Base-by-base conservation (phyloP, 1,140 invertebrate species). In the Riptortus pedestris region DNA sequence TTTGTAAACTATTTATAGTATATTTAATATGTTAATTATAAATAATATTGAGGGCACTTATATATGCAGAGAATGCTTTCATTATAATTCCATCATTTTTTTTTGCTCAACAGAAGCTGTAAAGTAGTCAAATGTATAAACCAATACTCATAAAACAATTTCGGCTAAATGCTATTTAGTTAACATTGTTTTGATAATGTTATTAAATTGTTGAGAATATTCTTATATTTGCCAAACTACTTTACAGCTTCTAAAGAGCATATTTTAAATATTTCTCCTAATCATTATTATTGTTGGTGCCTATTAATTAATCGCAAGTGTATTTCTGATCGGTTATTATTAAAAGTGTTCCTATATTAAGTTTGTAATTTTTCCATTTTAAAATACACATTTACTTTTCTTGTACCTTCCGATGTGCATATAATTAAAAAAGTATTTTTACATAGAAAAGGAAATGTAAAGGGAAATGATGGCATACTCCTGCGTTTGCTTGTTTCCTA, bases 1-100 rank as follows among this genome's bases (percentile, higher is more conserved):
- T 55, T 55, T 55, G 51, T 55, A 26, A 55, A 55, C 51, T 55
- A 22, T 55, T 55, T 55, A 55, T 55, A 55, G 51, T 27, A 24
- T 55, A 55, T 24, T 55, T 55, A 22, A 14, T 55, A 55, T 55
- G 18, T 55, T 24, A 55, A 55, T 55, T 55, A 26, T 24, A 55
- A 55, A 24, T 47, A 47, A 47, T 55, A 55, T 55, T 24, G 51
- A 55, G 51, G 51, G 51, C 51, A 55, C 51, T 55, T 55, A 24
- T 24, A 55, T 55, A 26, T 22, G 26, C 22, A 55, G 51, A 55
- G 24, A 26, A 55, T 22, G 51, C 51, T 55, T 55, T 55, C 24
- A 55, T 55, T 55, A 55, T 55, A 4, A 55, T 55, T 55, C 24
- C 1, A 27, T 55, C 26, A 51, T 22, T 55, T 55, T 24, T 48